Conservation (phyloP, 1,140 invertebrate species). For the Chrysoperla carnea region DNA sequence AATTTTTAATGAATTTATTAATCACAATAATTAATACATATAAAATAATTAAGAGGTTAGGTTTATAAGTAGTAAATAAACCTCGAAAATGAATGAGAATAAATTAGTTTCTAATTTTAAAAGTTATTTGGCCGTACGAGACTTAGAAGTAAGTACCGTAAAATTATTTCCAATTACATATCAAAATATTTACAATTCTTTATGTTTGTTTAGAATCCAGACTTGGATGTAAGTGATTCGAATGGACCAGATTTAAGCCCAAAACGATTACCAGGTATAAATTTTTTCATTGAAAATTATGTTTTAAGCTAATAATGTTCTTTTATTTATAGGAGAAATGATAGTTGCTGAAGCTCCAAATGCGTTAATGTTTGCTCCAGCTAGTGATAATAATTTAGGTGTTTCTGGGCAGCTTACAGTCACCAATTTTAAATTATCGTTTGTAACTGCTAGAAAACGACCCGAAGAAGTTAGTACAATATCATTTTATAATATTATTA, state of each 20-base stretch:
- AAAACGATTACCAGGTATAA: constrained; percentile 9
- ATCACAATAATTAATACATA: too few relatives aligned
- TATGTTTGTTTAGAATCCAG: not conserved
- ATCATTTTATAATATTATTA: too few relatives aligned
- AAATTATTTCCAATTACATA: constrained; percentile 16
- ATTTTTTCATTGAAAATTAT: constrained; percentile 17
- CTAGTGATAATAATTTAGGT: constrained; percentile 57
- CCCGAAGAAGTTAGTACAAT: constrained; percentile 5
- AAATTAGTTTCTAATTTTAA: constrained; percentile 31
- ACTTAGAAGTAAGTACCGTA: constrained; percentile 20
- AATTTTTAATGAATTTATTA: too few relatives aligned
- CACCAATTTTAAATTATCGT: constrained; percentile 76
- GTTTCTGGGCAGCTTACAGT: constrained; percentile 61
- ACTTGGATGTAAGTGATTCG: not conserved
- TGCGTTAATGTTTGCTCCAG: constrained; percentile 62
- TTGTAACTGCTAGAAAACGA: constrained; percentile 35
- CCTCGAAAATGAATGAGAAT: constrained; percentile 19
- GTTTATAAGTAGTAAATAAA: not conserved
- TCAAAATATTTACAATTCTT: not conserved
- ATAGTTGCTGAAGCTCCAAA: constrained; percentile 58
- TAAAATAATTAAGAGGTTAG: too few relatives aligned
- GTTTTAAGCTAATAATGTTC: constrained; percentile 18
- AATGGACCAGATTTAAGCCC: not conserved
- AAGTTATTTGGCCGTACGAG: constrained; percentile 31
- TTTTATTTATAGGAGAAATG: constrained; percentile 47